Conservation (phyloP, 1,140 invertebrate genomes). For the Zaprionus davidi region DNA sequence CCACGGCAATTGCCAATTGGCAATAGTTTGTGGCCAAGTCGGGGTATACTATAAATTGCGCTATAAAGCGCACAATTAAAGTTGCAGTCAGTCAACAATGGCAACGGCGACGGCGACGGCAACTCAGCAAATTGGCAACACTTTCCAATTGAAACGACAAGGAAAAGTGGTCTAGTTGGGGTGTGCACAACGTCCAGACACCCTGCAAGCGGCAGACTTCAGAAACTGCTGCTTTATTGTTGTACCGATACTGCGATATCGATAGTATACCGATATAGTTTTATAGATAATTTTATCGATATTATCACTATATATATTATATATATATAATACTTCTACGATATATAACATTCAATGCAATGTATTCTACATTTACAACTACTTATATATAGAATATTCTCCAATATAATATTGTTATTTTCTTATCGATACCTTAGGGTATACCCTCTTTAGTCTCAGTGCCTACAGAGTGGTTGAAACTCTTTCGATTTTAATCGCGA, state of each 20-base stretch:
- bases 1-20: constrained; percentile 39
- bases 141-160: constrained; percentile 75
- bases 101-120: constrained; percentile 28
- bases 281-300: not conserved
- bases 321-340: too few species aligned
- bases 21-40: constrained; percentile 50
- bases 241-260: not conserved
- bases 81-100: constrained; percentile 49
- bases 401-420: too few species aligned
- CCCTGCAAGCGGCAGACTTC: not conserved
- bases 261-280: too few species aligned
- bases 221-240: not conserved
- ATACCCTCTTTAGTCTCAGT: not conserved
- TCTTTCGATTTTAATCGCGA: constrained; percentile 38
- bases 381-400: too few species aligned
- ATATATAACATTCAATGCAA: too few species aligned
- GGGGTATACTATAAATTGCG: constrained; percentile 72
- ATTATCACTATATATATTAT: not conserved
- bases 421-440: too few species aligned
- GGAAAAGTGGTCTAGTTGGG: constrained; percentile 34
- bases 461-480: constrained; percentile 24
- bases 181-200: constrained; percentile 8
- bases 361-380: too few species aligned
- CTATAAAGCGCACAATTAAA: constrained; percentile 81
- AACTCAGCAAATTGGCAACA: constrained; percentile 75